phyloP scores from a whole-genome alignment of 2,113 vertebrate genomes.

The Melanerpes aurifrons region DNA sequence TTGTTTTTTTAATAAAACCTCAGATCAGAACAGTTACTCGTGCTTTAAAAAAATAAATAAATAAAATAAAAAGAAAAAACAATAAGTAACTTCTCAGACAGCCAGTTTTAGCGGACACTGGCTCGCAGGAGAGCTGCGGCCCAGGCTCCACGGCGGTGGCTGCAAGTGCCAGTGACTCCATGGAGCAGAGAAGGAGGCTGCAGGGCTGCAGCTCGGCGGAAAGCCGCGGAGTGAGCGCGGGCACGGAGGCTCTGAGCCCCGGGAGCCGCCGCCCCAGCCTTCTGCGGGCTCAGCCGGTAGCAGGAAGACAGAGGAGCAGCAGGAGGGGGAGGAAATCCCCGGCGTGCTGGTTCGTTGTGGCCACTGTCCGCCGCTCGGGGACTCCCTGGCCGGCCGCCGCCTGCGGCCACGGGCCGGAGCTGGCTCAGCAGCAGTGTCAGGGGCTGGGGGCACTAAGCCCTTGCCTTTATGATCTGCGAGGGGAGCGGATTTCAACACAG shows the following conservation, averaged over 20 bases:
- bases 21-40: neutral
- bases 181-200: neutral
- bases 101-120: neutral
- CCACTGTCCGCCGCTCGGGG: neutral
- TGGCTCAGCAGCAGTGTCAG: neutral
- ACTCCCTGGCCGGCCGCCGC: neutral
- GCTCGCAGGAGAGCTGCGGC: neutral
- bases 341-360: neutral
- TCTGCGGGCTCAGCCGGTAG: neutral
- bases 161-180: neutral
- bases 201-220: neutral
- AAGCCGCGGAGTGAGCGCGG: neutral
- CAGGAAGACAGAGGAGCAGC: neutral
- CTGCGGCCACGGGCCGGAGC: neutral
- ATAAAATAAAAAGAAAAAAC: no score
- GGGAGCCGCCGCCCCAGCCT: neutral
- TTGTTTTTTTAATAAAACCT: neutral
- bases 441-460: neutral
- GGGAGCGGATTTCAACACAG: neutral
- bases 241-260: neutral
- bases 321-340: neutral
- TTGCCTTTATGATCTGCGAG: neutral
- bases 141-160: neutral
- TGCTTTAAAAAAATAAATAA: neutral
- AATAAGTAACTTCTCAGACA: neutral